A percentile compares a stretch with the other conserved stretches of the same genome.
Evolutionary conservation across 2,888 invertebrate species (phyloP).

Genomic region (Craniophora ligustri): DNA sequence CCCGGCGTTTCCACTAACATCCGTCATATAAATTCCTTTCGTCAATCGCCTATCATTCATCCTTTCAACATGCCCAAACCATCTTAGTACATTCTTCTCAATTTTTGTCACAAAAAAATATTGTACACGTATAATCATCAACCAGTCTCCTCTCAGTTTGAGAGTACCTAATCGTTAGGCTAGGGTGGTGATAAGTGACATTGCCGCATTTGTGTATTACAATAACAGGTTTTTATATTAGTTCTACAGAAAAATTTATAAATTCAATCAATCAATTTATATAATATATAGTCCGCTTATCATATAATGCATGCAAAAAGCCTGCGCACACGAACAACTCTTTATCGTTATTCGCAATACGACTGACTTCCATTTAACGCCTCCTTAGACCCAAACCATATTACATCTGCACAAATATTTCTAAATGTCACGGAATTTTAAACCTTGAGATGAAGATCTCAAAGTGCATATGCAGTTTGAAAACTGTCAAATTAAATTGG

Average conservation of each 20-base stretch:
- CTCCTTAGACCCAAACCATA: slow-evolving; percentile 60
- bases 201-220: too few relatives aligned
- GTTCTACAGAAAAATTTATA: not conserved
- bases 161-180: too few relatives aligned
- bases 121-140: too few relatives aligned
- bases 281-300: slow-evolving; percentile 23
- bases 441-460: not conserved
- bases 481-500: slow-evolving; percentile 13
- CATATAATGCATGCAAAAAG: slow-evolving; percentile 68
- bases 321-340: slow-evolving; percentile 67
- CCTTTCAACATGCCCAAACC: too few relatives aligned
- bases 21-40: too few relatives aligned
- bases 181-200: too few relatives aligned
- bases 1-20: too few relatives aligned
- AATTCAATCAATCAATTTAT: slow-evolving; percentile 11
- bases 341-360: slow-evolving; percentile 76
- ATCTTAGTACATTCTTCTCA: too few relatives aligned
- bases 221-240: too few relatives aligned
- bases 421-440: not conserved
- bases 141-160: too few relatives aligned
- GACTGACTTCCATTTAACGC: slow-evolving; percentile 78
- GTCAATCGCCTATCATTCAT: too few relatives aligned
- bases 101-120: too few relatives aligned
- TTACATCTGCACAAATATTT: slow-evolving; percentile 59
- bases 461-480: not conserved